Evolutionary conservation across 1,140 invertebrate genomes (phyloP), one percentile per base, ranked within the genome.

Genomic region (Lordiphosa collinella): DNA sequence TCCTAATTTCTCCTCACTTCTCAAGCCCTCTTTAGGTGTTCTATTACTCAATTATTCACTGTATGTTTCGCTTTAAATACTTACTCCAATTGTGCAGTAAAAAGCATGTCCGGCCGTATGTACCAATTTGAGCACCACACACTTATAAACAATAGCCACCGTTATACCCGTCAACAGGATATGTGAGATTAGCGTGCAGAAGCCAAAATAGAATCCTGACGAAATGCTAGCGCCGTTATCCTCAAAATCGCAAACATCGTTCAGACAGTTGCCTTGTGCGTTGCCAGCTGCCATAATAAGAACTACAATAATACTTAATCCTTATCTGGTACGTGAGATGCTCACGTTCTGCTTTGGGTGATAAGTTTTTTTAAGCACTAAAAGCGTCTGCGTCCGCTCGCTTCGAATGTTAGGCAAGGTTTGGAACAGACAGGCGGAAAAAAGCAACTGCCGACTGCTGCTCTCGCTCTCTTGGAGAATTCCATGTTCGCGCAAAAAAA

Each of bases 71-170:
- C 13, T 6, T 12, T 31, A 1, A 13, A 8, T 36, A 86, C 86
- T 84, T 50, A 88, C 86, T 3, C 56, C 86, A 8, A 88, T 54
- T n/a, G 86, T 88, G n/a, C 86, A 88, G 16, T 88, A 82, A 43
- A 84, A 86, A 2, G 86, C 86, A 50, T 88, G 86, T 22, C 68
- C 63, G 0, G 86, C 86, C 0, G 86, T 88, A 40, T 88, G 86
- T 4, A 66, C 66, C 64, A 88, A 64, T 13, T 84, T 75, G 6
- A 88, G 43, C n/a, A 78, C 40, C 2, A 82, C 46, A 44, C 86
- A 88, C 49, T 84, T 88, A 13, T 57, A 66, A 5, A 71, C 71
- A 7, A 88, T 51, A 12, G 59, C 64, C 3, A 29, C 25, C 0
- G 86, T 86, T 11, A 88, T 84, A 6, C 78, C 79, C n/a, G 63